phyloP scores from a whole-genome alignment of 1,140 invertebrate genomes.

The Asbolus verrucosus region DNA sequence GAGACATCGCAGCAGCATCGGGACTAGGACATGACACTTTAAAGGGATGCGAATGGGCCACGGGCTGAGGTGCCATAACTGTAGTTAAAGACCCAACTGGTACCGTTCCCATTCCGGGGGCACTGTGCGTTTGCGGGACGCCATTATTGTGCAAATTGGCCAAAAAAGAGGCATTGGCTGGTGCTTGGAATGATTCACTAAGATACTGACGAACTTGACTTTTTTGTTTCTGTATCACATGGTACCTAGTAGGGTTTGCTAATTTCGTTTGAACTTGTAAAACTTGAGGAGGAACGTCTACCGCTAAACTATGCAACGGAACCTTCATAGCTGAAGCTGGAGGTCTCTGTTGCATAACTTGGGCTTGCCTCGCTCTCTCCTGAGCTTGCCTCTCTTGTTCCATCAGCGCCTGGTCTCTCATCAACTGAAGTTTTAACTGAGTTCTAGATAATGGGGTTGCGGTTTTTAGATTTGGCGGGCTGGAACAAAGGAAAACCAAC shows the following conservation, averaged over 20 bases:
- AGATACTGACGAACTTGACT: conserved; percentile 89
- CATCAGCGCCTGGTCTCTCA: conserved; percentile 81
- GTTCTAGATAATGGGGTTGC: conserved; percentile 83
- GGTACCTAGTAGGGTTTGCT: conserved; percentile 92
- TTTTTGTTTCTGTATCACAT: conserved; percentile 91
- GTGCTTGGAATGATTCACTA: conserved; percentile 78
- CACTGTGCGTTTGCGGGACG: conserved; percentile 64
- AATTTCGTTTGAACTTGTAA: conserved; percentile 85
- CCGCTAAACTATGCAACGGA: conserved; percentile 71
- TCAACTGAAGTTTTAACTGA: conserved; percentile 86
- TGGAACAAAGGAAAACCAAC: conserved; percentile 68
- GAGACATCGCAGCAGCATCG: conserved; percentile 73
- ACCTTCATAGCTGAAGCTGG: conserved; percentile 69
- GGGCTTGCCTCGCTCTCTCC: conserved; percentile 61
- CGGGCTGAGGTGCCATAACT: conserved; percentile 43
- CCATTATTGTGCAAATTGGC: conserved; percentile 52
- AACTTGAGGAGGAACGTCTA: conserved; percentile 84
- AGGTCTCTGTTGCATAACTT: conserved; percentile 65
- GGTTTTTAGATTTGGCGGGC: conserved; percentile 85
- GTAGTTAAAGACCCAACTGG: conserved; percentile 30
- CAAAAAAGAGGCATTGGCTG: conserved; percentile 51
- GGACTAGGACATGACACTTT: conserved; percentile 66
- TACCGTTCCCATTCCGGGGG: conserved; percentile 52
- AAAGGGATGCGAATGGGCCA: conserved; percentile 23
- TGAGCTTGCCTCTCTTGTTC: conserved; percentile 76